These are phyloP conservation scores for Oscheius sp. DNA, from an alignment of 2,888 invertebrate species.

Conservation along the genomic window DNA sequence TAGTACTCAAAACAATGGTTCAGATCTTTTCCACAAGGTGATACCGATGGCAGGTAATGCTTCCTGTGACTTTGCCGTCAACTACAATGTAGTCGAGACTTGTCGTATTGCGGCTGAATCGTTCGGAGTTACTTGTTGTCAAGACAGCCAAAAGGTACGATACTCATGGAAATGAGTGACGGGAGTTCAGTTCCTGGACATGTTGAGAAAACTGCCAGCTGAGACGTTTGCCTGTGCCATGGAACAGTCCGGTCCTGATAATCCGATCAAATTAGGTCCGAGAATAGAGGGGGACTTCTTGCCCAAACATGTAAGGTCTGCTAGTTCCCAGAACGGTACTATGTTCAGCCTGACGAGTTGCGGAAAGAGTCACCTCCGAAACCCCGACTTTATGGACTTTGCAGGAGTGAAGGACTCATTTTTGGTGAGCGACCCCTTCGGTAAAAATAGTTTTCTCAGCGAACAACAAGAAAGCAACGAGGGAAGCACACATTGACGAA, in stretches of 20 bases:
- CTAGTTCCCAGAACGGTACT: no score
- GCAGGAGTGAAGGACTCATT: conserved; percentile 47
- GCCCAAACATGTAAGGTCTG: conserved; percentile 32
- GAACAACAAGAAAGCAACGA: not conserved
- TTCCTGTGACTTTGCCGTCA: conserved; percentile 11
- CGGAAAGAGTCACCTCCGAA: conserved; percentile 51
- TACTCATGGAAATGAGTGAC: not conserved
- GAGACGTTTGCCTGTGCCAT: conserved; percentile 11
- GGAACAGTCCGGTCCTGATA: conserved; percentile 22
- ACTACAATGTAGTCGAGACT: conserved; percentile 12
- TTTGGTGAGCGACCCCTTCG: not conserved
- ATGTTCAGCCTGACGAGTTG: conserved; percentile 33
- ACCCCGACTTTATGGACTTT: conserved; percentile 47
- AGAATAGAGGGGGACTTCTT: conserved; percentile 45
- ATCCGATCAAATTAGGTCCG: conserved; percentile 30
- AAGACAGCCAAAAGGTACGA: conserved; percentile 15
- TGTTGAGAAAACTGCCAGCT: conserved; percentile 12
- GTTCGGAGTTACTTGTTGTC: conserved; percentile 24
- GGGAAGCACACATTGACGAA: not conserved
- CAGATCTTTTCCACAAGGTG: conserved; percentile 38
- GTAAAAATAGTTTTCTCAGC: not conserved
- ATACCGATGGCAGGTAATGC: conserved; percentile 40
- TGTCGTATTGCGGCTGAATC: conserved; percentile 30
- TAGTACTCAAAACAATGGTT: not conserved
- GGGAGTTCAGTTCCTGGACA: conserved; percentile 11